Base-by-base conservation (phyloP, 1,140 invertebrate genomes). In the Drosophila willistoni region DNA sequence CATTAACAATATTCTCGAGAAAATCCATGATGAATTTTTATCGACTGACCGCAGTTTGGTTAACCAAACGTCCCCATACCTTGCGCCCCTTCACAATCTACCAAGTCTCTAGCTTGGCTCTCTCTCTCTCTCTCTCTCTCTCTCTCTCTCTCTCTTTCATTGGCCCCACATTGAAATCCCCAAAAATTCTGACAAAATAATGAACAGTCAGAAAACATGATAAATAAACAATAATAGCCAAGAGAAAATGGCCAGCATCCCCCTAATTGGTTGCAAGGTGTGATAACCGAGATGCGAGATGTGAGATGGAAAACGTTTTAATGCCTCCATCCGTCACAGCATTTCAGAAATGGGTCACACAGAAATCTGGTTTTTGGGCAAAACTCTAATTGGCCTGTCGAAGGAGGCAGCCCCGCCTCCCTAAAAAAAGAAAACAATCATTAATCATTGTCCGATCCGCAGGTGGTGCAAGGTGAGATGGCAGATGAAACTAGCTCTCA, bases 11-110 rank as follows among this genome's bases (percentile, higher is more conserved):
- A 57, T 82, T 84, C 73, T 29, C 33, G 47, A 56, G 76, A 86
- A 86, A 86, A 70, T 79, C 82, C 82, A 87, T 86, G 83, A 86
- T 84, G 83, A 86, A 87, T 83, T 86, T 86, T 86, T 73, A 86
- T 87, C 67, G 79, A 87, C 83, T 86, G 73, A 87, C 84, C 69
- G 79, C 56, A 51, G 44, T 51, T 51, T 22, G 44, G 17, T 51
- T 51, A 51, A 51, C 44, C 44, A 1, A 51, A 29, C 0, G 29
- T 29, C 29, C 29, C 2, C 29, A 29, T 29, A 29, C 29, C 29
- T 29, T 29, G 29, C 29, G 5, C 9, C 17, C 2, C 44, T 0
- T 1, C 36, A 39, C 19, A 10, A 5, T 51, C 7, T 12, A 9
- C 44, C 44, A 29, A 29, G 29, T 7, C 29, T 29, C 44, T 51